These are phyloP conservation scores for Hemibates koningsi DNA, from an alignment of 2,113 vertebrate genomes.

Conservation along the genomic window DNA sequence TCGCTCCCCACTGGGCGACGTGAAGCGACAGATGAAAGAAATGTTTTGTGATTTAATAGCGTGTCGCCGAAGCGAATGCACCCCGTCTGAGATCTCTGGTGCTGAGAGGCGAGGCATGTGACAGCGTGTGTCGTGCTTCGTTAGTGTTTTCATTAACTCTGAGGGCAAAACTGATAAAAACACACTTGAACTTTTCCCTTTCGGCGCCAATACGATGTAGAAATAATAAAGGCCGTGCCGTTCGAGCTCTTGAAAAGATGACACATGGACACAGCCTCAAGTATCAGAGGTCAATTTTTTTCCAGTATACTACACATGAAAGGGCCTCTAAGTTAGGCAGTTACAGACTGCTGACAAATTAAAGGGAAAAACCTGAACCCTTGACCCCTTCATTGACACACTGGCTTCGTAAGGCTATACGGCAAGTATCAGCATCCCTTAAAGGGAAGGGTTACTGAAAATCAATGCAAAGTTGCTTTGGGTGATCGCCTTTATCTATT, in stretches of 20 bases:
- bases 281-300: background rate
- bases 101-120: background rate
- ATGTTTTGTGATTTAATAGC: slow-evolving; percentile 8
- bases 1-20: background rate
- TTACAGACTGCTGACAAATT: background rate
- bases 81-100: background rate
- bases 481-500: background rate
- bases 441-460: background rate
- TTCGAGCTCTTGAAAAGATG: background rate
- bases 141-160: background rate
- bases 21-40: background rate
- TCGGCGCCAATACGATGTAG: background rate
- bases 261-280: background rate
- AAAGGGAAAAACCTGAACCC: background rate
- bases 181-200: background rate
- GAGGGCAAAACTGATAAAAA: background rate
- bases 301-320: background rate
- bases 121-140: background rate
- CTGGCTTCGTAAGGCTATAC: background rate
- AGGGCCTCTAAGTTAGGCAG: background rate
- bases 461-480: background rate
- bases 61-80: background rate
- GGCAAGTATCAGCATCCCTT: background rate
- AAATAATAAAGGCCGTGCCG: background rate
- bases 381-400: too few relatives aligned